Evolutionary conservation across 2,797 vertebrate genomes (phyloP).

Genomic region (Melanogrammus aeglefinus): DNA sequence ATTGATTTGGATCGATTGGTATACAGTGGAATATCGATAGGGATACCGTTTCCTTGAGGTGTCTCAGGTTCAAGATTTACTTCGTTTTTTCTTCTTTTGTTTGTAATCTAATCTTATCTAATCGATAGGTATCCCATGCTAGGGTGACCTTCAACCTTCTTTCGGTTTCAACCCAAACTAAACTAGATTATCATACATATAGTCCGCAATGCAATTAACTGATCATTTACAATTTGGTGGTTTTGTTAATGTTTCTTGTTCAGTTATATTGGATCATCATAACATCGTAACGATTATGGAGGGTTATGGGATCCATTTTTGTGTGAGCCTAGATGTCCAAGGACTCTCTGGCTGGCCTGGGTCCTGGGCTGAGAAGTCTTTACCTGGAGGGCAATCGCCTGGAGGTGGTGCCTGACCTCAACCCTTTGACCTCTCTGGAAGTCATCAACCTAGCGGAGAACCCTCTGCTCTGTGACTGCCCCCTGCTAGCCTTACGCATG

Average conservation of each 20-base stretch:
- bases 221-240: neutral
- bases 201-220: neutral
- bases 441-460: conserved; percentile 88
- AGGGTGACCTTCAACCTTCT: neutral
- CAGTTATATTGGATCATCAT: neutral
- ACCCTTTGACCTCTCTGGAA: conserved; percentile 77
- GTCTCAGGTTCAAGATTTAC: neutral
- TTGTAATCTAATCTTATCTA: neutral
- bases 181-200: neutral
- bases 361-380: conserved; percentile 79
- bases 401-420: conserved; percentile 76
- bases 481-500: conserved; percentile 82
- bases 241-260: neutral
- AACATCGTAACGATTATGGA: neutral
- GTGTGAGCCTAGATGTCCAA: conserved; percentile 75
- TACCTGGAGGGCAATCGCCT: conserved; percentile 87
- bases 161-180: neutral
- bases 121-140: neutral
- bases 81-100: neutral
- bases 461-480: conserved; percentile 88
- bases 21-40: neutral
- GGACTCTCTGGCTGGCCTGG: conserved; percentile 80
- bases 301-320: neutral
- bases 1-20: neutral
- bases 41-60: neutral